Base-by-base conservation (phyloP, 2,888 invertebrate species). In the Oscheius sp. region DNA sequence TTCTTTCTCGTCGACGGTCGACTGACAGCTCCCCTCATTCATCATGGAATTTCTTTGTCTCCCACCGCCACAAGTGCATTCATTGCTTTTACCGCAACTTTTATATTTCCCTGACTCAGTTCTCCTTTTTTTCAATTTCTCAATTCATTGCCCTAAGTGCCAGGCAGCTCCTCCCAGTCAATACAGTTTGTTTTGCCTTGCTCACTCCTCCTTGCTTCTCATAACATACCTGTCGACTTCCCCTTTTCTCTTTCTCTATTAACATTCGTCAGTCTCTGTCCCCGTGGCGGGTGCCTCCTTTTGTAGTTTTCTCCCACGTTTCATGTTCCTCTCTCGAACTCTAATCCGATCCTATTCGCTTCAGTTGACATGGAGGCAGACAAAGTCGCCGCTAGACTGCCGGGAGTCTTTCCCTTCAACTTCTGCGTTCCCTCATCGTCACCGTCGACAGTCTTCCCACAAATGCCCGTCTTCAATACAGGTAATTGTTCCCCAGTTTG, bases 401-500 rank as follows among this genome's bases (percentile, higher is more conserved):
- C 72, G 27, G 61, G 56, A 27, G 68, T 74, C 21, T 77, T 79
- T 53, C 74, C 77, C 27, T 69, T 73, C 46, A 74, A 64, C 58
- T 58, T 69, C 49, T 75, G 69, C 35, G 73, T 75, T 9, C 68
- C 73, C 12, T 72, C 79, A 1, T 76, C 79, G 1, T 75, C 77
- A 21, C 80, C 77, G 16, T 77, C 79, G 2, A 71, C 75, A 12
- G 76, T 80, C 27, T 80, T 80, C 49, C 80, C 80, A 18, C 73
- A 53, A 27, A 63, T 79, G 52, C 75, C 75, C 56, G 69, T 76
- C 18, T 76, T 80, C 45, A 56, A 66, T 27, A n/a, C 66, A 45
- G 66, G 66, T 72, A 52, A n/a, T 1, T 52, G 13, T 43, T 16
- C 25, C 27, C 9, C 5, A 3, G 5, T 9, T 9, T 35, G 35